Base-by-base conservation (phyloP, 1,140 invertebrate species). In the Lethrus apterus region DNA sequence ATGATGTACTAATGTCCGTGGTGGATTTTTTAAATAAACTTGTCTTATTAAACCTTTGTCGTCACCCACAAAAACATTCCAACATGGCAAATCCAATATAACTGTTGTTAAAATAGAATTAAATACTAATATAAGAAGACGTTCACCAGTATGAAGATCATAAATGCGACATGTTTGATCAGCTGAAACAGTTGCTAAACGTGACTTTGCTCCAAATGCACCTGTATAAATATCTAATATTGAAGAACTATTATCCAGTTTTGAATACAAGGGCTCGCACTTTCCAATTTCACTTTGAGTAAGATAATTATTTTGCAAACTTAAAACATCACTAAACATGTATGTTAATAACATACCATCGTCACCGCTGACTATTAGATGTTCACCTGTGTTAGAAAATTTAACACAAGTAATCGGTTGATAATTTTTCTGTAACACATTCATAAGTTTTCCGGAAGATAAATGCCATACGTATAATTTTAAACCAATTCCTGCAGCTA, bases 381-480 rank as follows among this genome's bases (percentile, higher is more conserved):
- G 74, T 17, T 78, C 76, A 4, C 82, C 79, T 67, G 89, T 83
- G 46, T 74, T 73, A 17, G 76, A 83, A 60, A 90, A 89, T 54
- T 75, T 76, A 2, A 94, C 59, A 38, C 78, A 77, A 3, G 70
- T 84, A 0, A 96, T 73, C 5, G 78, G 71, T 65, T 92, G 87
- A 67, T 86, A 93, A 66, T 95, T 89, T 33, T 78, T 73, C 4
- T 71, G 73, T 8, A 90, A 63, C 2, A 83, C 81, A 2, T 72
- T 74, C 4, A 93, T 55, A 45, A 94, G 67, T 44, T 72, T 78
- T 1, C 91, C 92, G 2, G 80, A 83, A 29, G 76, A 74, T 5
- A 81, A 63, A 68, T 91, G 84, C 89, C 90, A 95, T 8, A 95
- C 60, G 54, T 87, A 85, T 13, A 95, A 70, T 59, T 86, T 89